Base-by-base conservation (phyloP, 2,113 vertebrate species). In the Albula goreensis region DNA sequence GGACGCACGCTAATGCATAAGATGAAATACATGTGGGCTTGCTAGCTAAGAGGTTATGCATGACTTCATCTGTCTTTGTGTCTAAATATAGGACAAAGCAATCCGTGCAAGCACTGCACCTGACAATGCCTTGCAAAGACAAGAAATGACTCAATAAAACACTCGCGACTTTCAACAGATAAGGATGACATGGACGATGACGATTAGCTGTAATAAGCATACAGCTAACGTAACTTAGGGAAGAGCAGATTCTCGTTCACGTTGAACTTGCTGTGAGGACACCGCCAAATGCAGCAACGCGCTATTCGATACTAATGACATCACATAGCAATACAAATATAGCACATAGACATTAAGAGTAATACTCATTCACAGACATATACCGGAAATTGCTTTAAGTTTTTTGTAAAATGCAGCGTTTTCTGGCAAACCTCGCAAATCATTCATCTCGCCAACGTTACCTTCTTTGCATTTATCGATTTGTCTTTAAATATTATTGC, bases 41-140 rank as follows among this genome's bases (percentile, higher is more conserved):
- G 66, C 66, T 53, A 82, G 22, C n/a, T 19, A 48, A 82, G 70
- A 63, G 74, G 80, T 49, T 74, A 66, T 49, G 86, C 77, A 88
- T 86, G 86, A 88, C 82, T 92, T 90, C 88, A 92, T 86, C 85
- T 66, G 83, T 92, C 86, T 90, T 78, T 60, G 89, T 81, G 84
- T 89, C 93, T 92, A 92, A 91, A 91, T 41, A 89, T 74, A 94
- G 90, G 93, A 94, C 93, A 96, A 95, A 95, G 93, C 91, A 93
- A 93, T 93, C 86, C 90, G 90, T 90, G n/a, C 50, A 85, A 92
- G 89, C 89, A 86, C 53, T 63, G 50, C 85, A 92, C 90, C 88
- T 87, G 78, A 87, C 89, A 91, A 89, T 93, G 88, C 89, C 93
- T 89, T 91, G 51, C 80, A 86, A 51, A 88, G 88, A 83, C 83